phyloP scores from a whole-genome alignment of 2,888 invertebrate genomes.

The Euplagia quadripunctaria region DNA sequence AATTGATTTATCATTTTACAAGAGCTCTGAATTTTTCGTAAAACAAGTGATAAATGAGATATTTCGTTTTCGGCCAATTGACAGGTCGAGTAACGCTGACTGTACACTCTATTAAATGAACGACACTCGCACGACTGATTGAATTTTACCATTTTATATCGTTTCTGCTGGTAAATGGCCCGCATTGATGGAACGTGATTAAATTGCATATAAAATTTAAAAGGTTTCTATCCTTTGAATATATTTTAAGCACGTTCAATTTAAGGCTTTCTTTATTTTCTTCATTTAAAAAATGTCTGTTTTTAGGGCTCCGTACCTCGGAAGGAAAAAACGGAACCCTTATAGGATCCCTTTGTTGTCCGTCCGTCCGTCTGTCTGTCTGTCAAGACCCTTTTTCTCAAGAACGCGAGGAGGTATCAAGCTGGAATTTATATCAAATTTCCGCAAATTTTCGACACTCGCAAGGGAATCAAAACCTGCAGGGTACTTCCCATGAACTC shows the following conservation, averaged over 20 bases:
- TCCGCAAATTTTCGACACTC: too few species aligned
- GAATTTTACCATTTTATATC: constrained; percentile 13
- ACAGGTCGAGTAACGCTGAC: not conserved
- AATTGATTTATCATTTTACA: not conserved
- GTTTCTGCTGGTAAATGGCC: not conserved
- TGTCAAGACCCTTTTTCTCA: too few species aligned
- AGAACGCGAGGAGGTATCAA: too few species aligned
- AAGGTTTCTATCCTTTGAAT: not conserved
- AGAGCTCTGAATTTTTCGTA: not conserved
- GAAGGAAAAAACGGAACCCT: too few species aligned
- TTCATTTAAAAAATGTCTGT: not conserved
- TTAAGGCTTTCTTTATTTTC: not conserved
- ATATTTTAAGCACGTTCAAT: not conserved
- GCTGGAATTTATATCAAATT: too few species aligned
- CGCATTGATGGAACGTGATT: not conserved
- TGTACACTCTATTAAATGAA: not conserved
- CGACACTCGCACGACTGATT: not conserved
- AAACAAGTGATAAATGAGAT: not conserved
- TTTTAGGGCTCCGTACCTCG: too few species aligned
- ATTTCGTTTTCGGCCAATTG: not conserved
- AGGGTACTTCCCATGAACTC: too few species aligned
- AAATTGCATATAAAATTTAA: not conserved
- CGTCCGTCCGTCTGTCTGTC: too few species aligned
- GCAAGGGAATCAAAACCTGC: too few species aligned
- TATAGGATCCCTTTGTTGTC: too few species aligned